A percentile compares a stretch with the other conserved stretches of the same genome.
Evolutionary conservation across 2,797 vertebrate genomes (phyloP).

Genomic region (Anguilla obscura): DNA sequence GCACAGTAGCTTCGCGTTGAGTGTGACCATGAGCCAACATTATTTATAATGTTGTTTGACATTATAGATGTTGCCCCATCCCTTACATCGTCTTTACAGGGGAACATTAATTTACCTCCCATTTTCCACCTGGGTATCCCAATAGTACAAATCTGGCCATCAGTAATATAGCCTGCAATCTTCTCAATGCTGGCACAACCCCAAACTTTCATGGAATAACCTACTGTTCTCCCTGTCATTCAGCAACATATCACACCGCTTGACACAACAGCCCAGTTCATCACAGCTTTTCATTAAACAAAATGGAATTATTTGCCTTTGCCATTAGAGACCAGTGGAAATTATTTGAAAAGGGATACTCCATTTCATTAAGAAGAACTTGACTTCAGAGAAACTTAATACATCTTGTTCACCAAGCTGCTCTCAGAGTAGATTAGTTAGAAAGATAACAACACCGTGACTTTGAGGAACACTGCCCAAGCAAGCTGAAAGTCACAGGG

Average conservation of each 20-base stretch:
- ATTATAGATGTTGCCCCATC: neutral
- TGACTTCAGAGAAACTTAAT: neutral
- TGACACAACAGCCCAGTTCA: too few species aligned
- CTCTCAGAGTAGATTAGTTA: neutral
- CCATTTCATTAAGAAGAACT: neutral
- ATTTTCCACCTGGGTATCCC: neutral
- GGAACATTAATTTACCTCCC: neutral
- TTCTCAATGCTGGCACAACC: neutral
- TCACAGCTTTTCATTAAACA: neutral
- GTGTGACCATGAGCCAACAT: neutral
- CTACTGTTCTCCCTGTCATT: neutral
- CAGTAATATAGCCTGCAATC: neutral
- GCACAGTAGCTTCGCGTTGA: neutral
- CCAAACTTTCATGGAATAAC: neutral
- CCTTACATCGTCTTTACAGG: neutral
- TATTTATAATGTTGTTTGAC: neutral
- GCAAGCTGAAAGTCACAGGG: slow-evolving; percentile 7
- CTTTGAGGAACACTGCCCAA: neutral
- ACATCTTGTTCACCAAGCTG: neutral
- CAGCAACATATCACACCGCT: neutral
- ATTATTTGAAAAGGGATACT: neutral
- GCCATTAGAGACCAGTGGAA: neutral
- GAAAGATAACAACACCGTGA: neutral
- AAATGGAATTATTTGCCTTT: neutral
- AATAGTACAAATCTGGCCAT: neutral